Conservation (phyloP, 53 echinoderm and acorn worm genomes). For the Patiria pectinifera region DNA sequence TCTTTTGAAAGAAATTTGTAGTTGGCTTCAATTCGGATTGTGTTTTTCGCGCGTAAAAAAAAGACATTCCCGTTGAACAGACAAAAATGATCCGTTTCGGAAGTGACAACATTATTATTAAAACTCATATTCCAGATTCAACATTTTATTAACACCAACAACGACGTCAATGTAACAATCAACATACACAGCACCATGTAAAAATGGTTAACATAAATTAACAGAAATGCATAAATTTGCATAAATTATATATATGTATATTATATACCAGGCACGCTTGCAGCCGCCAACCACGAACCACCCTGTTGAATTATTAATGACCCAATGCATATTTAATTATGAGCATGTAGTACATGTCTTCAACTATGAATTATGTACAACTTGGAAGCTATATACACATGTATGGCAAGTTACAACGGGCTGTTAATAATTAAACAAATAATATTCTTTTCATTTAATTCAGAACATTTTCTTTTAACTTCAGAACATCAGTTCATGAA, state of each 20-base stretch:
- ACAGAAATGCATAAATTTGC: slow-evolving; percentile 62
- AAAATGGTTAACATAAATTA: slow-evolving; percentile 58
- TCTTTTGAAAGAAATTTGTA: too few relatives aligned
- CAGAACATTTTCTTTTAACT: not conserved
- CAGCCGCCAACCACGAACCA: slow-evolving; percentile 58
- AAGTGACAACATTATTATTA: not conserved
- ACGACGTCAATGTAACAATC: slow-evolving; percentile 4
- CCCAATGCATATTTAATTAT: slow-evolving; percentile 32
- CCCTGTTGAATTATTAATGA: slow-evolving; percentile 58
- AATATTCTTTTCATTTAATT: not conserved
- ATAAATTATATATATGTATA: slow-evolving; percentile 31
- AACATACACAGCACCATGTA: slow-evolving; percentile 62
- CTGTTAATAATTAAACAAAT: not conserved
- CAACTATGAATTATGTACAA: slow-evolving; percentile 35
- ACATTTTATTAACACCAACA: slow-evolving; percentile 28
- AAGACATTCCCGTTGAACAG: too few relatives aligned
- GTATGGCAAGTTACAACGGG: slow-evolving; percentile 52
- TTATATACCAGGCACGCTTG: slow-evolving; percentile 48
- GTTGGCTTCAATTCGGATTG: too few relatives aligned
- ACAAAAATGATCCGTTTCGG: too few relatives aligned
- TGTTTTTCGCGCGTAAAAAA: too few relatives aligned
- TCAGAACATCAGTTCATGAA: not conserved
- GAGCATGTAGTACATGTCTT: slow-evolving; percentile 39
- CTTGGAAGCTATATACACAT: slow-evolving; percentile 30
- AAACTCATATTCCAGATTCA: not conserved